Evolutionary conservation across 2,797 vertebrate species (phyloP).

Genomic region (Nyctibius grandis): DNA sequence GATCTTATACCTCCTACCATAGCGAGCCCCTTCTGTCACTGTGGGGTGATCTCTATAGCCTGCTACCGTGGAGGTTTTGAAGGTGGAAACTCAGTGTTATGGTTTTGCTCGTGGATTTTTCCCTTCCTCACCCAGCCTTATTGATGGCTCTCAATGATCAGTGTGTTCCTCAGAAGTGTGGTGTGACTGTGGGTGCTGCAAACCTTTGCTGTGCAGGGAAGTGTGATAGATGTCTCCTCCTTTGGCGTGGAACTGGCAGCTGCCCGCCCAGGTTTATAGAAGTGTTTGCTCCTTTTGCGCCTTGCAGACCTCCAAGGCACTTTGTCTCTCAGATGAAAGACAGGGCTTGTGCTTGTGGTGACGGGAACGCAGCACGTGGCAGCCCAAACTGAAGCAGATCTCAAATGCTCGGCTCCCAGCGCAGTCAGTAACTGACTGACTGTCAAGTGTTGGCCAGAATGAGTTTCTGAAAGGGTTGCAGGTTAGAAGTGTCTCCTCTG

Average conservation of each 20-base stretch:
- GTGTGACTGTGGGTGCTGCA: neutral
- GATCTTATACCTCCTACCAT: neutral
- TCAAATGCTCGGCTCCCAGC: neutral
- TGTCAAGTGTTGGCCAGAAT: neutral
- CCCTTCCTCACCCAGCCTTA: neutral
- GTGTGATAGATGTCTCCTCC: neutral
- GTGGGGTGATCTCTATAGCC: fast-evolving
- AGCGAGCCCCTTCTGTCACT: neutral
- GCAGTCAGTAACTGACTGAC: neutral
- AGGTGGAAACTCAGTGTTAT: neutral
- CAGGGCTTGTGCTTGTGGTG: neutral
- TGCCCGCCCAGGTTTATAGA: neutral
- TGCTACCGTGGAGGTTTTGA: neutral
- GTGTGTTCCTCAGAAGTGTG: neutral
- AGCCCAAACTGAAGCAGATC: neutral
- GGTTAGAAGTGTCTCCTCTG: neutral
- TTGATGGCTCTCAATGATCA: neutral
- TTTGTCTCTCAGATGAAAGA: neutral
- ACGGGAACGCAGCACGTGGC: neutral
- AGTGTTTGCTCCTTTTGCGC: neutral
- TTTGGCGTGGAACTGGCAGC: neutral
- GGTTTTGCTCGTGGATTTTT: neutral
- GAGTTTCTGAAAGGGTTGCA: neutral
- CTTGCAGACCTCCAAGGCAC: neutral
- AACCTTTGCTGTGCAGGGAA: neutral